These are phyloP conservation scores for Phyllostomus discolor DNA, from an alignment of 2,113 vertebrate species.

Conservation along the genomic window DNA sequence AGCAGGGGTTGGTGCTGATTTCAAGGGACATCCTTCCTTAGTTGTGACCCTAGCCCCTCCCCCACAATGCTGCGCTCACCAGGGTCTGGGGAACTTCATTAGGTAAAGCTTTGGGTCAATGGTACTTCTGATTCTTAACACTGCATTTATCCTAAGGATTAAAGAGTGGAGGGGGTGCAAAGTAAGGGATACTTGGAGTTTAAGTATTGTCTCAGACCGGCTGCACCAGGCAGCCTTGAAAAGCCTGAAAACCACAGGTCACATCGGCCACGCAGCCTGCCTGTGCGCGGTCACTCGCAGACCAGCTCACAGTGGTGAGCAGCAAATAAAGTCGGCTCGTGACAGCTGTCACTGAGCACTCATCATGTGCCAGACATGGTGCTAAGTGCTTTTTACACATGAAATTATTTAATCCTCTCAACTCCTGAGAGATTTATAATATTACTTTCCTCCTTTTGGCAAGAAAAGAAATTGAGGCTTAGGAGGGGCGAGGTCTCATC, in stretches of 20 bases:
- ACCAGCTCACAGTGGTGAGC: neutral
- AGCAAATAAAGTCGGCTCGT: neutral
- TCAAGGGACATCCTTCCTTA: neutral
- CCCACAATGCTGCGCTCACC: neutral
- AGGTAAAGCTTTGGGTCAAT: neutral
- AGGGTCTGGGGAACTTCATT: neutral
- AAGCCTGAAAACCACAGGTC: neutral
- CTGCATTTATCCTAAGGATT: neutral
- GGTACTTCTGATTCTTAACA: neutral
- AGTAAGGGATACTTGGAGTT: neutral
- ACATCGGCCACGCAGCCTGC: no score
- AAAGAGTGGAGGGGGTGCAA: neutral
- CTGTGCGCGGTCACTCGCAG: neutral
- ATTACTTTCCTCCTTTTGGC: neutral
- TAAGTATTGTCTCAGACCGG: neutral
- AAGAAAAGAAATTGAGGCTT: neutral
- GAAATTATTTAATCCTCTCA: neutral
- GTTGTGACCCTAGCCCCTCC: neutral
- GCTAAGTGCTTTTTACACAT: neutral
- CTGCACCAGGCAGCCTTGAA: neutral
- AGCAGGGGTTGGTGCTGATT: neutral
- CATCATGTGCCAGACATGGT: neutral
- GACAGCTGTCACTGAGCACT: neutral
- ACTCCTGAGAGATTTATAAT: neutral
- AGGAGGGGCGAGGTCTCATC: neutral